Evolutionary conservation across 2,113 vertebrate genomes (phyloP).

Genomic region (Motacilla tschutschensis): DNA sequence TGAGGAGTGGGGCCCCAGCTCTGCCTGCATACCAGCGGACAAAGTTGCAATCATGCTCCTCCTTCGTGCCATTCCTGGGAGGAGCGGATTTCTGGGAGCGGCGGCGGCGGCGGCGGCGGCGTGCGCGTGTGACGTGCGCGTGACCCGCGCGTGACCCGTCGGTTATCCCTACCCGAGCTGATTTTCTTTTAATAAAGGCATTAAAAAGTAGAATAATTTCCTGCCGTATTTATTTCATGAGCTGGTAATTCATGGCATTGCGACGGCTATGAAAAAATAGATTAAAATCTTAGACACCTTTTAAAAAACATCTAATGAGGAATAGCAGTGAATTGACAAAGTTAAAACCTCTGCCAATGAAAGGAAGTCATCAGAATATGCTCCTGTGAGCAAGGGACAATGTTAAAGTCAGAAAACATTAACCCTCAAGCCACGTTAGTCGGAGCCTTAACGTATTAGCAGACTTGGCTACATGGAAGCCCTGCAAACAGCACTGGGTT

Average conservation of each 20-base stretch:
- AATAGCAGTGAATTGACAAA: neutral
- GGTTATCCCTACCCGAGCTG: too few relatives aligned
- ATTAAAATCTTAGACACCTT: constrained; percentile 12
- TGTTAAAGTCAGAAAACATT: neutral
- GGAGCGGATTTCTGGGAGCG: too few relatives aligned
- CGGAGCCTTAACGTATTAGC: constrained; percentile 13
- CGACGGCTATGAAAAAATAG: neutral
- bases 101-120: too few relatives aligned
- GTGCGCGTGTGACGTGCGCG: too few relatives aligned
- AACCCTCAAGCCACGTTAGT: neutral
- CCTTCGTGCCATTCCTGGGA: too few relatives aligned
- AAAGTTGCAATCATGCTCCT: too few relatives aligned
- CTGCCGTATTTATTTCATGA: neutral
- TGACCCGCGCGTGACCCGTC: too few relatives aligned
- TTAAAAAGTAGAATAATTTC: too few relatives aligned
- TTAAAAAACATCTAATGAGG: neutral
- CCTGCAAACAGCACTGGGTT: neutral
- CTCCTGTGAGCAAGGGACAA: neutral
- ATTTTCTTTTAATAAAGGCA: too few relatives aligned
- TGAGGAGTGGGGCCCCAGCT: too few relatives aligned
- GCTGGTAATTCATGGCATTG: neutral
- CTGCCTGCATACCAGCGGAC: too few relatives aligned
- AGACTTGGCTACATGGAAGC: neutral
- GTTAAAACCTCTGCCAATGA: neutral
- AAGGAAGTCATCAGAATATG: neutral